Evolutionary conservation across 2,113 vertebrate species (phyloP), one percentile per base, ranked within the genome.

Genomic region (Delphinapterus leucas): DNA sequence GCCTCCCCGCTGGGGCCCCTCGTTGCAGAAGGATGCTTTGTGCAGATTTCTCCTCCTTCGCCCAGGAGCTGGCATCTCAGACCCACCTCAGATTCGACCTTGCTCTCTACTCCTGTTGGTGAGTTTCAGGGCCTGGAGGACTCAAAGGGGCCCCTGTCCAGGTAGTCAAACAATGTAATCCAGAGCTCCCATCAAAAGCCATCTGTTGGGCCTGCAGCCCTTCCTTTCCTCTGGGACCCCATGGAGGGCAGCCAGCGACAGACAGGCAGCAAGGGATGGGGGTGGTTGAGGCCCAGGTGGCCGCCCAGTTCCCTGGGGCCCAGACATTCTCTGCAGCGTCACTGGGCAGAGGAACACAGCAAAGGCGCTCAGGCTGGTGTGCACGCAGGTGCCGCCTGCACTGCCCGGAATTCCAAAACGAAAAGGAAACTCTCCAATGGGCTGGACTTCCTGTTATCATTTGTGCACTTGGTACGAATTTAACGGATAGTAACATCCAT

Each of bases 401-500:
- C 28, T 9, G 1, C 23, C 61, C 1, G 5, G 49, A 28, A 1
- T 17, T n/a, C n/a, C 55, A 4, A 55, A 86, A 44, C 67, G 2
- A 0, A 36, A 60, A 53, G 81, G 15, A n/a, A n/a, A 12, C 33
- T n/a, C 8, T 79, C 44, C 0, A 0, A 5, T 17, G 13, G 20
- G 41, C 86, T 49, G 8, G 36, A 18, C 2, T 14, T 65, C 20
- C 15, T 1, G 18, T 13, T 15, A 8, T n/a, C 41, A 15, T 33
- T 20, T 14, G 10, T 1, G 36, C 12, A 26, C 36, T 68, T 26
- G 8, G 9, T 0, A 5, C 6, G 3, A 20, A 9, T 47, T 18
- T 61, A 4, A 3, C 1, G 63, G 47, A 33, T 21, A 11, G 0
- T 2, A 23, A 4, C 0, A 4, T 12, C 11, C 60, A 0, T 38